Evolutionary conservation across 1,140 invertebrate species (phyloP), one percentile per base, ranked within the genome.

Genomic region (Lethrus apterus): DNA sequence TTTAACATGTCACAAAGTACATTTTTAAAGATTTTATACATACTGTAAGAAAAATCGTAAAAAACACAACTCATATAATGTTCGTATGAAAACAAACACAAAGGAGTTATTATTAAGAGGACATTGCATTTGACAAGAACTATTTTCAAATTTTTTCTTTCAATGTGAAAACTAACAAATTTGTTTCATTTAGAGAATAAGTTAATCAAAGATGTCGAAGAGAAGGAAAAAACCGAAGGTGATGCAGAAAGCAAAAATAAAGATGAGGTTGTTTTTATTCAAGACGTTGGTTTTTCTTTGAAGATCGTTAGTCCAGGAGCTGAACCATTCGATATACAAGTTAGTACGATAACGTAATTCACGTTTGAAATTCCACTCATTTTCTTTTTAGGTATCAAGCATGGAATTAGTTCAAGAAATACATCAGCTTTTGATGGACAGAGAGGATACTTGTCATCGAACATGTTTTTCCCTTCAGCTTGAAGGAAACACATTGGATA

Each of bases 321-420:
- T 3, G 92, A 96, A 56, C 77, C 86, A 3, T 86, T 96, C 66
- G 90, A 95, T 61, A 88, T 96, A 60, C 91, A 95, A 71, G 84
- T 87, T 64, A 67, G 10, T n/a, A 13, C 10, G 19, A 17, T 43
- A 46, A 13, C 47, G 17, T 18, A 15, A 30, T 36, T 23, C 9
- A n/a, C 30, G 11, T 44, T 2, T 45, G 5, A 13, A 35, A 36
- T 35, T 38, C 7, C 20, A 38, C 20, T 20, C 8, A 44, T 33
- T 29, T 26, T 24, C 45, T 51, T 56, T 65, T 20, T 52, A 88
- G 84, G 89, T 98, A 2, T 96, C 92, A 9, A 94, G 91, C 62
- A 93, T 95, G 86, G 95, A 99, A 67, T 70, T 99, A 26, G 93
- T 98, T 0, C 95, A 99, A 75, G 96, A 99, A 75, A 96, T 99